phyloP scores from a whole-genome alignment of 2,113 vertebrate species.

The Elanus axillaris region DNA sequence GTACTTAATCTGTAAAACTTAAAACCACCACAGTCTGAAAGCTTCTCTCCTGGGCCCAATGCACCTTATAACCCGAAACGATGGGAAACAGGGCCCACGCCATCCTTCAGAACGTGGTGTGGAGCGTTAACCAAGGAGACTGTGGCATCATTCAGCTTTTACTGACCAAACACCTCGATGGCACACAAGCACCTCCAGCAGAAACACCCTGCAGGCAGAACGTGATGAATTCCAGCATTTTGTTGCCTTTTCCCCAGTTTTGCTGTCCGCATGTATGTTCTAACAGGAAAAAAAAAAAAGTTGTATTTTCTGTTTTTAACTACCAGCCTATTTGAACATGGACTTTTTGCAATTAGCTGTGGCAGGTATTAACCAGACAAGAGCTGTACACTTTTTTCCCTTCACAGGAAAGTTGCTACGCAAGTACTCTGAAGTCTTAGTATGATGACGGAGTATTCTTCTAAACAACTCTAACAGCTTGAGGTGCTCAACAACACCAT shows the following conservation, averaged over 20 bases:
- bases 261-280: not conserved
- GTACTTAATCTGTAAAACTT: not conserved
- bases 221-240: not conserved
- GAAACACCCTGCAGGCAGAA: not conserved
- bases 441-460: not conserved
- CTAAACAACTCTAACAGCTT: not conserved
- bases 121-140: not conserved
- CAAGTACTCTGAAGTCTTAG: not conserved
- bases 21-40: not conserved
- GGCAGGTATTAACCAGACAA: not conserved
- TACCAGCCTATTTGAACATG: not conserved
- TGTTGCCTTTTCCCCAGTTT: not conserved
- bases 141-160: not conserved
- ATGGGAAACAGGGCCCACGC: accelerated
- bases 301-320: not conserved
- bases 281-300: accelerated
- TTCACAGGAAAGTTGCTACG: not conserved
- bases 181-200: not conserved
- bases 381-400: not conserved
- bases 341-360: accelerated
- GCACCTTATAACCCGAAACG: accelerated
- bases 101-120: not conserved
- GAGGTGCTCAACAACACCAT: accelerated
- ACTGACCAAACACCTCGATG: accelerated
- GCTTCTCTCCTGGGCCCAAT: not conserved